phyloP scores from a whole-genome alignment of 1,140 invertebrate genomes.

The Phymastichus coffea region DNA sequence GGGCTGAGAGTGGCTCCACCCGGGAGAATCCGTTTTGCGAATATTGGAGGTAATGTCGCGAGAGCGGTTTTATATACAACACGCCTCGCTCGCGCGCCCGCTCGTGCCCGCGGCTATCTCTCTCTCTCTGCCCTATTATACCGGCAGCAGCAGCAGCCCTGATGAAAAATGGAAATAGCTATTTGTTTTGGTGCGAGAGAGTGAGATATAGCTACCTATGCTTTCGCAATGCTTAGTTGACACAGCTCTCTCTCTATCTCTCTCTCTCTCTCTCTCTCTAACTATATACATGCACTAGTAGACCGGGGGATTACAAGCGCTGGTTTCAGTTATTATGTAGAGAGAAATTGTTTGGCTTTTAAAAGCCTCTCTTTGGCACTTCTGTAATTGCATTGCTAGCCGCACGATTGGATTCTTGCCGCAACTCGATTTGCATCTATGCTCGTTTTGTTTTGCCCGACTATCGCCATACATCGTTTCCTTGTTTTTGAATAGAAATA shows the following conservation, averaged over 20 bases:
- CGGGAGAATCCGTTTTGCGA: constrained; percentile 56
- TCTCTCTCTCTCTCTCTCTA: no score
- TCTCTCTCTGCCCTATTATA: no score
- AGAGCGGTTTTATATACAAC: constrained; percentile 54
- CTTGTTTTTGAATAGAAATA: constrained; percentile 5
- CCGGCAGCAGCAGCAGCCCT: no score
- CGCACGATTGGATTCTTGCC: background rate
- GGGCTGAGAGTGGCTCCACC: constrained; percentile 40
- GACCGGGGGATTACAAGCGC: background rate
- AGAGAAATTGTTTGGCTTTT: constrained; percentile 17
- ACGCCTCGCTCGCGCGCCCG: constrained; percentile 25
- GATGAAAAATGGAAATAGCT: constrained; percentile 55
- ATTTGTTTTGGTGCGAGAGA: constrained; percentile 40
- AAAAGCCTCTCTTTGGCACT: constrained; percentile 13
- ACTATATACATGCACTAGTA: background rate
- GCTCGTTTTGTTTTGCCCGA: background rate
- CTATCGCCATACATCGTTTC: background rate
- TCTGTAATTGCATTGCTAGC: constrained; percentile 13
- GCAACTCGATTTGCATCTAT: background rate
- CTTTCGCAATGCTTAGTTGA: constrained; percentile 10
- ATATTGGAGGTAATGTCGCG: constrained; percentile 58
- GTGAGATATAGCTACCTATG: no score
- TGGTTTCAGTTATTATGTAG: constrained; percentile 4
- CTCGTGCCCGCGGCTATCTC: constrained; percentile 19
- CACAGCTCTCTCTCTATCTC: no score